phyloP scores from a whole-genome alignment of 2,113 vertebrate genomes.

The Salvelinus namaycush region DNA sequence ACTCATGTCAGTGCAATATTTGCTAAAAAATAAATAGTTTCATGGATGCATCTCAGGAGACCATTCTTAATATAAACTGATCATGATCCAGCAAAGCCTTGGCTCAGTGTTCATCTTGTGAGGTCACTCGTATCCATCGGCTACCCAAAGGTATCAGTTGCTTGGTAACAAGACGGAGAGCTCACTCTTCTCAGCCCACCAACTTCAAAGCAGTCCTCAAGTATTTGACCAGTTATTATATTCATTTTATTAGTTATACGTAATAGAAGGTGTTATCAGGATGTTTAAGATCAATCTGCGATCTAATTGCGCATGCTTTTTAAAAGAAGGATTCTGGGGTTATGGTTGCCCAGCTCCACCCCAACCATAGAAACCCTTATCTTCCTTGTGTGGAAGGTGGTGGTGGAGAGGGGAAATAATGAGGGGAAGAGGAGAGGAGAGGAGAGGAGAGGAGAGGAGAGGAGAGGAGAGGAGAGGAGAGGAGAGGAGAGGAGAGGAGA shows the following conservation, averaged over 20 bases:
- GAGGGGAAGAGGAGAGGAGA: background rate
- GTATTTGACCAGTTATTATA: conserved; percentile 58
- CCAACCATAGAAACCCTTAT: conserved; percentile 32
- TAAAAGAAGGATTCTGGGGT: conserved; percentile 45
- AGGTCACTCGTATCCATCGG: background rate
- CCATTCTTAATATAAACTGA: background rate
- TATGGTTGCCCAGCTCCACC: background rate
- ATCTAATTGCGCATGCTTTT: conserved; percentile 68
- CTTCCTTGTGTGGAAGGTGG: conserved; percentile 22
- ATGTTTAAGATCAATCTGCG: conserved; percentile 55
- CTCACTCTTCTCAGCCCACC: conserved; percentile 27
- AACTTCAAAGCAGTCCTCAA: conserved; percentile 43
- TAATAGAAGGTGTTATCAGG: conserved; percentile 62
- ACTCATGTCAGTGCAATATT: too few relatives aligned
- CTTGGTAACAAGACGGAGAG: conserved; percentile 19
- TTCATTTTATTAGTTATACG: conserved; percentile 69
- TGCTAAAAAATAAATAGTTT: background rate
- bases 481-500: background rate
- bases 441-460: background rate
- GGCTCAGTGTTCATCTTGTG: background rate
- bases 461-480: background rate
- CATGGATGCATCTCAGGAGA: background rate
- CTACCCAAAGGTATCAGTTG: background rate
- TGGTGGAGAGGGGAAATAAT: conserved; percentile 16
- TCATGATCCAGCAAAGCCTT: background rate